A percentile compares a stretch with the other conserved stretches of the same genome.
Conservation (phyloP, 1,140 invertebrate genomes). For the Zophobas morio region DNA sequence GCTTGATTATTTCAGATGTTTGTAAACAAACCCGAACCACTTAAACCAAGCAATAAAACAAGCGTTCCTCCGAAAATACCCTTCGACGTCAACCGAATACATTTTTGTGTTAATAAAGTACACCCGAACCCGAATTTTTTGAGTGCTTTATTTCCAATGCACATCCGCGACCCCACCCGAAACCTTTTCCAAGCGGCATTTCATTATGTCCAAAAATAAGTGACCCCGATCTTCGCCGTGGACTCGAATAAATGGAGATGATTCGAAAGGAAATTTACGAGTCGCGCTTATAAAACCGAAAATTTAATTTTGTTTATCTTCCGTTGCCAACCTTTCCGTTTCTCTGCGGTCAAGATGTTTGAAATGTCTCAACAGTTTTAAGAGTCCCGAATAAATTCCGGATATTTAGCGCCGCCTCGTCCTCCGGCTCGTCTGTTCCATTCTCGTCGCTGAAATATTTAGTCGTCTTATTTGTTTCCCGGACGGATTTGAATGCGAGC, state of each 20-base stretch:
- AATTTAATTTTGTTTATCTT: slow-evolving; percentile 15
- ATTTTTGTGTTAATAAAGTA: no score
- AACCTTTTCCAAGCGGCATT: background rate
- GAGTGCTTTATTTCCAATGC: background rate
- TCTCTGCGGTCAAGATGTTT: slow-evolving; percentile 13
- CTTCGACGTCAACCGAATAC: no score
- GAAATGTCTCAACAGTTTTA: slow-evolving; percentile 20
- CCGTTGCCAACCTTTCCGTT: slow-evolving; percentile 10
- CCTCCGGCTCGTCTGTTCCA: slow-evolving; percentile 1
- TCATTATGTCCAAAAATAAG: background rate
- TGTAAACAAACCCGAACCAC: no score
- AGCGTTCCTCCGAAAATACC: no score
- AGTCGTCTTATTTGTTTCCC: slow-evolving; percentile 54
- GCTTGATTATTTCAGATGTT: no score
- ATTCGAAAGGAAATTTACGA: slow-evolving; percentile 13
- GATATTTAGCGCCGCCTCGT: slow-evolving; percentile 8
- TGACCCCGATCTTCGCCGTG: background rate
- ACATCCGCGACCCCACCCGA: background rate
- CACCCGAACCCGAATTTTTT: background rate
- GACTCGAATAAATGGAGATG: background rate
- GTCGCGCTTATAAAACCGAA: slow-evolving; percentile 1
- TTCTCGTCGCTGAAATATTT: slow-evolving; percentile 32
- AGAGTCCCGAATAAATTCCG: slow-evolving; percentile 9
- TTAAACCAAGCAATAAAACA: no score
- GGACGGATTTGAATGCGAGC: slow-evolving; percentile 59